Evolutionary conservation across 2,113 vertebrate genomes (phyloP).

Genomic region (Leucosticte australis): DNA sequence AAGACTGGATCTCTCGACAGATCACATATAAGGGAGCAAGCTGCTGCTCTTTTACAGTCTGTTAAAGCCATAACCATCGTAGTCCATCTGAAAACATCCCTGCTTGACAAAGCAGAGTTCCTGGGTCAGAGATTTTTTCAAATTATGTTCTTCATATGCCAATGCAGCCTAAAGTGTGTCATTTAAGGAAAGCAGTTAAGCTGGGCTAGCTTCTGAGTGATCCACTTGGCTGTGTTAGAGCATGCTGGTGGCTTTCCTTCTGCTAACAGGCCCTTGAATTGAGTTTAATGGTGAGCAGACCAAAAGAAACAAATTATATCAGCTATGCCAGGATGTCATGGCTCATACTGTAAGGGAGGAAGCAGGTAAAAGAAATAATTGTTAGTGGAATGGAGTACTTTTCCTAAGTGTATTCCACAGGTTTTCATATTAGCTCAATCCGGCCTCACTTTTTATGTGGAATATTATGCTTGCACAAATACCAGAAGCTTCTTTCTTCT

Average conservation of each 20-base stretch:
- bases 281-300: neutral
- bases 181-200: neutral
- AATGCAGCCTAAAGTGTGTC: neutral
- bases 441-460: neutral
- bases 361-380: neutral
- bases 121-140: neutral
- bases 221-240: neutral
- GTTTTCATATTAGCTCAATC: neutral
- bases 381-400: neutral
- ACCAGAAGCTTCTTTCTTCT: neutral
- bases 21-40: neutral
- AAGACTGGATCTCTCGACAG: neutral
- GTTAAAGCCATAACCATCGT: neutral
- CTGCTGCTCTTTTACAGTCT: neutral
- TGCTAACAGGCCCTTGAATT: neutral
- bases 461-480: neutral
- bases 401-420: neutral
- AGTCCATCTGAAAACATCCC: neutral
- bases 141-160: neutral
- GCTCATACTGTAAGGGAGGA: neutral
- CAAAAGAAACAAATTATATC: neutral
- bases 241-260: neutral
- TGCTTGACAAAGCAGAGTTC: neutral
- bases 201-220: neutral
- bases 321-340: neutral